A percentile compares a stretch with the other conserved stretches of the same genome.
Evolutionary conservation across 2,113 vertebrate genomes (phyloP).

Genomic region (Peromyscus californicus): DNA sequence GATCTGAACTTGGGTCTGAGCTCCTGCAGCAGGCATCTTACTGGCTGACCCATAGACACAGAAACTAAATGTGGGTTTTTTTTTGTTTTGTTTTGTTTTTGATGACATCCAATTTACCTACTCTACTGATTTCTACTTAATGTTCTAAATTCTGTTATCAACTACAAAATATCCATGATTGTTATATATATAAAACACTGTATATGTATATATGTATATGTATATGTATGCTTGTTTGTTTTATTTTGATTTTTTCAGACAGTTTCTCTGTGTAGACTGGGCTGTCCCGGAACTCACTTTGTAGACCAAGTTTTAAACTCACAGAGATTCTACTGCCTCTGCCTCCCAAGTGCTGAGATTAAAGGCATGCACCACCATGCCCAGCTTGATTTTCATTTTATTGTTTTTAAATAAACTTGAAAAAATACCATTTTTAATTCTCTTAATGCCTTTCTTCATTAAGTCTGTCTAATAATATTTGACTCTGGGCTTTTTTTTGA

Average conservation of each 20-base stretch:
- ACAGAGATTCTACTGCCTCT: no score
- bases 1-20: not conserved
- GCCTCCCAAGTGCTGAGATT: no score
- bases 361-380: no score
- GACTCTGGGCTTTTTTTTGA: not conserved
- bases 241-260: no score
- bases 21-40: not conserved
- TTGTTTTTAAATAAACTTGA: not conserved
- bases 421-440: constrained; percentile 30
- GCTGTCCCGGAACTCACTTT: no score
- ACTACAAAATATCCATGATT: not conserved
- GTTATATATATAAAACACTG: no score
- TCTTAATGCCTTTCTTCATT: not conserved
- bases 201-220: no score
- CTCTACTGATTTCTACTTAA: not conserved
- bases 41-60: not conserved
- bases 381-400: not conserved
- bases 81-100: not conserved
- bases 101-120: not conserved
- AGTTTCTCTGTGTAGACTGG: no score
- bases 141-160: not conserved
- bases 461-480: not conserved
- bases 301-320: no score
- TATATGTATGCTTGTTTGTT: no score
- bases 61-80: no score